Evolutionary conservation across 2,888 invertebrate species (phyloP).

Genomic region (Allacma fusca): DNA sequence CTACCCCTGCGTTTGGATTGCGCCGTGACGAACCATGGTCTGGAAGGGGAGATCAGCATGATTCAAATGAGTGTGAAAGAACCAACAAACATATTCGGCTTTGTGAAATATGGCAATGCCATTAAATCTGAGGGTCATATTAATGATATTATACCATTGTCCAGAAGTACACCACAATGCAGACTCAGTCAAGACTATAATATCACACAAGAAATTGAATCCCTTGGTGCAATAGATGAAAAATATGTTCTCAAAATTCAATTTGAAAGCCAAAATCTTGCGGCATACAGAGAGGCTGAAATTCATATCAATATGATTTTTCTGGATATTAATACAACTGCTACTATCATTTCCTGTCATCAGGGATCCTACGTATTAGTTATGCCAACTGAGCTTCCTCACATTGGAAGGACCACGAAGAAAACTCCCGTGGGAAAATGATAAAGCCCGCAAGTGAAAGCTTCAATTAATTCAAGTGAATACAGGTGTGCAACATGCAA

Average conservation of each 20-base stretch:
- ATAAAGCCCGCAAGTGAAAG: no score
- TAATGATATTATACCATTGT: slow-evolving; percentile 50
- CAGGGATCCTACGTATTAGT: slow-evolving; percentile 54
- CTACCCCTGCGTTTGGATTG: slow-evolving; percentile 57
- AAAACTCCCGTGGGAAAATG: not conserved
- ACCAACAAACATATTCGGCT: slow-evolving; percentile 51
- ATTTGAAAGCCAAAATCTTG: slow-evolving; percentile 51
- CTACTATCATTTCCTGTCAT: slow-evolving; percentile 55
- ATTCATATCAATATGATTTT: slow-evolving; percentile 58
- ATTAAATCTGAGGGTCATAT: slow-evolving; percentile 55
- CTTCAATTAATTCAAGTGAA: no score
- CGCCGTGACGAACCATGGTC: slow-evolving; percentile 50
- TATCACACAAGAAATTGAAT: slow-evolving; percentile 41
- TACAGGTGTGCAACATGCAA: no score
- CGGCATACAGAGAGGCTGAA: slow-evolving; percentile 54
- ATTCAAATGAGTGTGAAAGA: slow-evolving; percentile 48
- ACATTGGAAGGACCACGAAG: not conserved
- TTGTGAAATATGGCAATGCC: slow-evolving; percentile 51
- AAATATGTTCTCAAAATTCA: slow-evolving; percentile 44
- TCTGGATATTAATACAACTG: slow-evolving; percentile 54
- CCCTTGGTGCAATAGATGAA: slow-evolving; percentile 25
- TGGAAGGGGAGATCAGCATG: slow-evolving; percentile 54
- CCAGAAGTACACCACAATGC: slow-evolving; percentile 48
- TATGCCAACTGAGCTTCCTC: slow-evolving; percentile 45
- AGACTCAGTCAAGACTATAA: slow-evolving; percentile 42